Base-by-base conservation (phyloP, 2,113 vertebrate genomes). In the Myiagra hebetior region DNA sequence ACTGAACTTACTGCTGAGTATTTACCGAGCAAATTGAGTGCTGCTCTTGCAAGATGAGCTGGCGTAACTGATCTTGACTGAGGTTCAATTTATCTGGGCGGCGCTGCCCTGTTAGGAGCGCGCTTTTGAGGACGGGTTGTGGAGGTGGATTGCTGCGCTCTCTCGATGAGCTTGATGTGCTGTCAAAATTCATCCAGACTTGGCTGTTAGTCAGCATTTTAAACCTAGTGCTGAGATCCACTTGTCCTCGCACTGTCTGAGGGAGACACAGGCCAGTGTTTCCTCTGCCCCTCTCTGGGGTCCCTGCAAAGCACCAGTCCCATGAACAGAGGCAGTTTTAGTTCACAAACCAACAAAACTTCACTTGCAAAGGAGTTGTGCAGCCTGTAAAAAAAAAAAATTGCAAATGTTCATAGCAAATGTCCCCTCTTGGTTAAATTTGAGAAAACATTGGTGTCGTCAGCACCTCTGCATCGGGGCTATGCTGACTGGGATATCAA, bases 181-280 rank as follows among this genome's bases (percentile, higher is more conserved):
- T 87, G 37, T 63, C 49, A 87, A 37, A 64, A 87, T 70, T 46
- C n/a, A 49, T 82, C 49, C 57, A n/a, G n/a, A 12, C 12, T 60
- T 56, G 26, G 31, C 49, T 83, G 30, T 27, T 26, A 56, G 64
- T 2, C 5, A 69, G 47, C 33, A 28, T 70, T 83, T 73, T 50
- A 46, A 67, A 50, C 28, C 11, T 30, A 7, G 26, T 6, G 16
- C 8, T 56, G 79, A 67, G 35, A 64, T 47, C 10, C 20, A 27
- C 13, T 69, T 60, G 44, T 55, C 39, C 53, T 80, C 0, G 0
- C 3, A 0, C 16, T 16, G 15, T 2, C 3, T 9, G 15, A 52
- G 17, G 5, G 82, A 76, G 30, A 53, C 23, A 19, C 0, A 2
- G 57, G 31, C 56, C 1, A 1, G 7, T 23, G 11, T 44, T 83